Evolutionary conservation across 2,888 invertebrate genomes (phyloP).

Genomic region (Erebia aethiops): DNA sequence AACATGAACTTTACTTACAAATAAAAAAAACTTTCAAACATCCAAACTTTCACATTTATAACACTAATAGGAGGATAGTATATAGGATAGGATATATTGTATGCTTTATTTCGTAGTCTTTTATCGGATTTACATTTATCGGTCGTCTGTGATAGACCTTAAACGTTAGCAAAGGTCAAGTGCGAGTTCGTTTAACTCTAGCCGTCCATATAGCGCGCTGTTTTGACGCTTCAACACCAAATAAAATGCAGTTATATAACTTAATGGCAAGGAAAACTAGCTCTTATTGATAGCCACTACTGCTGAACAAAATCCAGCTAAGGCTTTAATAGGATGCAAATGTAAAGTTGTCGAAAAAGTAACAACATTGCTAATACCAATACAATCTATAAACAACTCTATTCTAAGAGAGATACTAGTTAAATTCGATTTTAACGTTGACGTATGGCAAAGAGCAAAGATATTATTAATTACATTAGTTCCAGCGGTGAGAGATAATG

Average conservation of each 20-base stretch:
- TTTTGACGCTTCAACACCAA: constrained; percentile 39
- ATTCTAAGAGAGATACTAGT: background rate
- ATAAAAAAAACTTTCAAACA: too few relatives aligned
- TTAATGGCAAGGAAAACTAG: constrained; percentile 7
- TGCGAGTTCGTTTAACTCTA: constrained; percentile 68
- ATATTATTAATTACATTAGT: constrained; percentile 52
- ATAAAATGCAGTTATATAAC: constrained; percentile 4
- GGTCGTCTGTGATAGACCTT: background rate
- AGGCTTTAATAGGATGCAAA: constrained; percentile 15
- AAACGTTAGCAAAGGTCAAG: constrained; percentile 59
- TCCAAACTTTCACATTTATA: too few relatives aligned
- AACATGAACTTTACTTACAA: too few relatives aligned
- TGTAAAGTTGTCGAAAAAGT: constrained; percentile 24
- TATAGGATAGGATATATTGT: too few relatives aligned
- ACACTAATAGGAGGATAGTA: too few relatives aligned
- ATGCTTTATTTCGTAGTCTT: background rate
- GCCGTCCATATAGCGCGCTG: constrained; percentile 35
- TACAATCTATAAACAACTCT: constrained; percentile 20
- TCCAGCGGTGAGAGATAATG: constrained; percentile 52
- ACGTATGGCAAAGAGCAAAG: constrained; percentile 33
- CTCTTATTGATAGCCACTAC: background rate
- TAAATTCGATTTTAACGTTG: constrained; percentile 16
- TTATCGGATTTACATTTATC: background rate
- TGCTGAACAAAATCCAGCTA: background rate
- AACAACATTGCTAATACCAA: constrained; percentile 18